A percentile compares a stretch with the other conserved stretches of the same genome.
Evolutionary conservation across 2,113 vertebrate genomes (phyloP).

Genomic region (Uria aalge): DNA sequence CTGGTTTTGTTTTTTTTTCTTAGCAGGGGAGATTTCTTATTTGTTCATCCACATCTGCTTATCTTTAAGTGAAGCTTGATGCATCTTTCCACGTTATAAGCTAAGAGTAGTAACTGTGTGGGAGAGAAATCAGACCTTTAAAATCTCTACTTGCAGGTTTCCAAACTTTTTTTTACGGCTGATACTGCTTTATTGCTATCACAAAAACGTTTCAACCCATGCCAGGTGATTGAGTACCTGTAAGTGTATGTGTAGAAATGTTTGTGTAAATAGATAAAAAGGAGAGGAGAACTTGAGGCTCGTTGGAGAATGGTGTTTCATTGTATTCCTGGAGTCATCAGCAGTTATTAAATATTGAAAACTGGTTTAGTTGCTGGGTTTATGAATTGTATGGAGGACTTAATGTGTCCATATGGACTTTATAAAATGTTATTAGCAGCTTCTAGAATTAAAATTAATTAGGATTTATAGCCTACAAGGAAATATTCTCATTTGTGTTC

Average conservation of each 20-base stretch:
- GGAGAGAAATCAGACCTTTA: neutral
- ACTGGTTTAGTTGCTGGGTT: conserved; percentile 48
- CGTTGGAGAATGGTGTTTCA: neutral
- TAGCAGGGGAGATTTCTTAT: neutral
- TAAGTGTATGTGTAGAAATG: neutral
- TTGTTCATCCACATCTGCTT: neutral
- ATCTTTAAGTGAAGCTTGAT: neutral
- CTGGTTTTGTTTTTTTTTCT: neutral
- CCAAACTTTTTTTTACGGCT: neutral
- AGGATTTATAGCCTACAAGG: conserved; percentile 58
- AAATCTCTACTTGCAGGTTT: neutral
- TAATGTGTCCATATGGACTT: conserved; percentile 57
- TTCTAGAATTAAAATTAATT: conserved; percentile 68
- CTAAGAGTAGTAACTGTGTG: neutral
- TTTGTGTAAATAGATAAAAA: neutral
- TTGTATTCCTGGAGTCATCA: neutral
- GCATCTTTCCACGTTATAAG: neutral
- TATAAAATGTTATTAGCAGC: conserved; percentile 60
- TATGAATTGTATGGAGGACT: conserved; percentile 40
- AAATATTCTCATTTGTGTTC: conserved; percentile 44
- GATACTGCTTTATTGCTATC: neutral
- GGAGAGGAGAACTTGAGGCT: neutral
- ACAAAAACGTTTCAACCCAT: neutral
- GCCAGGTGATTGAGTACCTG: neutral
- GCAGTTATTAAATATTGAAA: conserved; percentile 27